These are phyloP conservation scores for Andrena bicolor DNA, from an alignment of 2,888 invertebrate species.

Conservation along the genomic window DNA sequence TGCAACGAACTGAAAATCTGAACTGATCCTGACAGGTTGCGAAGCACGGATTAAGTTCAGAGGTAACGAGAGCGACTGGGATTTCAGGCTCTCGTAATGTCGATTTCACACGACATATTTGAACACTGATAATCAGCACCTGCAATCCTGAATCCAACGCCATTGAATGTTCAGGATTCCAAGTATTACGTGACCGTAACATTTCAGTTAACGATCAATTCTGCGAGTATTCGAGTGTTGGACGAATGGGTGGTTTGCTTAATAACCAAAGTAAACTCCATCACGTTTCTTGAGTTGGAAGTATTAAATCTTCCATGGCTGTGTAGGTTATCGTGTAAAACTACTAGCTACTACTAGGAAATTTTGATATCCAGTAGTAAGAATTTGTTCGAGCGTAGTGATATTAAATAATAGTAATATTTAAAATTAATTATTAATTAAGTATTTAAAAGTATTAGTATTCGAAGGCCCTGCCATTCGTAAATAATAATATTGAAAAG, in stretches of 20 bases:
- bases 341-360: too few relatives aligned
- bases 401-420: background rate
- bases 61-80: background rate
- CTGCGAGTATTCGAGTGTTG: too few relatives aligned
- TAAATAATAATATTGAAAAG: background rate
- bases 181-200: background rate
- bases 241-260: too few relatives aligned
- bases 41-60: background rate
- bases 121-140: background rate
- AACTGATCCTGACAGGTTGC: slow-evolving; percentile 6
- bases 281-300: too few relatives aligned
- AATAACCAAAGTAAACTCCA: too few relatives aligned
- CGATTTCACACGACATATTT: background rate
- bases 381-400: too few relatives aligned
- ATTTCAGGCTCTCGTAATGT: background rate
- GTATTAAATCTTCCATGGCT: too few relatives aligned
- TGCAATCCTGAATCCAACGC: background rate
- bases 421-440: too few relatives aligned
- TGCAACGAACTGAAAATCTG: slow-evolving; percentile 16
- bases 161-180: background rate
- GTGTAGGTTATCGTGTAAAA: too few relatives aligned
- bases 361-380: too few relatives aligned
- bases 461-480: background rate
- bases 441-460: background rate
- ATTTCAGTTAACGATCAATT: too few relatives aligned